A percentile compares a stretch with the other conserved stretches of the same genome.
These are phyloP conservation scores for Clarias magur DNA, from an alignment of 2,113 vertebrate genomes.

Conservation along the genomic window DNA sequence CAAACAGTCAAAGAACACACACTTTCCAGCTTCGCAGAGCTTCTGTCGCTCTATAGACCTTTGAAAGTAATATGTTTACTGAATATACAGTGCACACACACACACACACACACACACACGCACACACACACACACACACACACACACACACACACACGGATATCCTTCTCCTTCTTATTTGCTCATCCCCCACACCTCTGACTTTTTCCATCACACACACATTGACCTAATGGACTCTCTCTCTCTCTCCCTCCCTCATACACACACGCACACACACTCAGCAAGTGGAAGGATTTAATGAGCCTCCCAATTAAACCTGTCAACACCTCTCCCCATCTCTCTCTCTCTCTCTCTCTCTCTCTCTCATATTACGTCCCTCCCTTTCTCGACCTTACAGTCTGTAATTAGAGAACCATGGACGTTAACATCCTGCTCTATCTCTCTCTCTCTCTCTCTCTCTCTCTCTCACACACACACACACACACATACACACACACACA, in stretches of 20 bases:
- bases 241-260: background rate
- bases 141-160: background rate
- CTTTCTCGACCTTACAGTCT: background rate
- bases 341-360: background rate
- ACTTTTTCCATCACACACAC: background rate
- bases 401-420: background rate
- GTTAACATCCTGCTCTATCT: background rate
- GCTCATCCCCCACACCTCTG: background rate
- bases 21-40: background rate
- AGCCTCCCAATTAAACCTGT: constrained; percentile 24
- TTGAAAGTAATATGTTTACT: background rate
- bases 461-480: background rate
- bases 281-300: constrained; percentile 21
- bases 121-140: background rate
- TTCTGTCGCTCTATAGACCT: background rate
- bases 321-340: background rate
- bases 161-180: background rate
- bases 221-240: background rate
- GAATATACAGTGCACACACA: background rate
- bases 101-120: constrained; percentile 8
- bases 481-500: background rate
- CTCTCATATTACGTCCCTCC: background rate
- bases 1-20: constrained; percentile 1
- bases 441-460: background rate
- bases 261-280: background rate